Evolutionary conservation across 37 sponge, comb jelly and placozoan species (phyloP).

Genomic region (Petrosia ficiformis): DNA sequence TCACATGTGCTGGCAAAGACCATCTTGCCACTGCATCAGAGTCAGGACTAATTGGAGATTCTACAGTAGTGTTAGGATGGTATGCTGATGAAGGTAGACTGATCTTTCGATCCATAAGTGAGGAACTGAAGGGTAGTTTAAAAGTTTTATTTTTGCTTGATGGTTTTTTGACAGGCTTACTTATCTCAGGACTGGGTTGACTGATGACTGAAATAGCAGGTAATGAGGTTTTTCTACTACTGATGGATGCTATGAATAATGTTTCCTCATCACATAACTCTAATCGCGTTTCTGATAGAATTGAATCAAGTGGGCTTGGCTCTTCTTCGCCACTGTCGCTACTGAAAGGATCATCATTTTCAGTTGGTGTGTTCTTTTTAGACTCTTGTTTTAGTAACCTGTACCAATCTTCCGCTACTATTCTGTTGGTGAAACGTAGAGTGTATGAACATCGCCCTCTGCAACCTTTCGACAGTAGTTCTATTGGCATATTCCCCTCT

Average conservation of each 20-base stretch:
- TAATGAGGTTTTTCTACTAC: neutral
- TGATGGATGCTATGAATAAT: neutral
- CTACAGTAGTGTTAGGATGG: neutral
- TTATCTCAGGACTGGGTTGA: neutral
- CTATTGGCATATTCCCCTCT: conserved; percentile 15
- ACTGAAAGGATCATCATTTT: neutral
- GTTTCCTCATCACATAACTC: neutral
- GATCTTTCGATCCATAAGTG: neutral
- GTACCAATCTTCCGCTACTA: conserved; percentile 55
- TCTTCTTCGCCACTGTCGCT: conserved; percentile 3
- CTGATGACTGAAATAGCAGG: neutral
- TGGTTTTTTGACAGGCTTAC: neutral
- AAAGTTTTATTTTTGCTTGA: neutral
- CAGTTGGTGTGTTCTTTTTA: conserved; percentile 14
- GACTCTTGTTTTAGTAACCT: conserved; percentile 45
- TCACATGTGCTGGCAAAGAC: no score
- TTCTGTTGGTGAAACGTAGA: conserved; percentile 23
- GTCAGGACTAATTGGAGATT: neutral
- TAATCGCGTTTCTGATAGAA: conserved; percentile 31
- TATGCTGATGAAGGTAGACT: conserved; percentile 2
- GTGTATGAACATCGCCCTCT: conserved; percentile 60
- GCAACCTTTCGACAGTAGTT: conserved; percentile 62
- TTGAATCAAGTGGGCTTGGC: conserved; percentile 33
- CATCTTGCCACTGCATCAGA: conserved; percentile 39
- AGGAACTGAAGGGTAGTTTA: neutral